Evolutionary conservation across 2,888 invertebrate species (phyloP).

Genomic region (Lasioglossum villosulum): DNA sequence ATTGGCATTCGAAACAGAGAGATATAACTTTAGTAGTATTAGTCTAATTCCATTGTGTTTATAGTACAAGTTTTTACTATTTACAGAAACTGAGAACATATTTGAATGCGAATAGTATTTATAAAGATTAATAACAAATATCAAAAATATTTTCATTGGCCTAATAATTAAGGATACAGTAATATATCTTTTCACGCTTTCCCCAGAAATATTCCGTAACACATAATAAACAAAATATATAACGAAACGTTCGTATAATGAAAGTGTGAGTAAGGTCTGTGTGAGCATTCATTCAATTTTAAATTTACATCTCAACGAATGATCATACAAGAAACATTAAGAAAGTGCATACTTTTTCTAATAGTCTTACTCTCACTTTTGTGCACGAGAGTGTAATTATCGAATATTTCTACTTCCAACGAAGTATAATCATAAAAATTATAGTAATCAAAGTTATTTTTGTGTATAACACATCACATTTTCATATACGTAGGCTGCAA

Average conservation of each 20-base stretch:
- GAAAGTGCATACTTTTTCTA: slow-evolving; percentile 24
- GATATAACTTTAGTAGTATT: slow-evolving; percentile 27
- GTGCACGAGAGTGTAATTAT: slow-evolving; percentile 33
- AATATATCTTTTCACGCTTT: slow-evolving; percentile 31
- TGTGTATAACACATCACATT: slow-evolving; percentile 81
- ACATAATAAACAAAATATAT: slow-evolving; percentile 45
- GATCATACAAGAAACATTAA: slow-evolving; percentile 14
- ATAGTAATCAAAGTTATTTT: slow-evolving; percentile 7
- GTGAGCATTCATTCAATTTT: slow-evolving; percentile 45
- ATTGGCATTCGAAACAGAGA: slow-evolving; percentile 21
- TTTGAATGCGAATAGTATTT: slow-evolving; percentile 39
- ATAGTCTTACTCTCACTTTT: slow-evolving; percentile 40
- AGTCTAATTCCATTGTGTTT: slow-evolving; percentile 38
- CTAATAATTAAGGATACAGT: slow-evolving; percentile 40
- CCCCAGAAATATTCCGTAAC: slow-evolving; percentile 34
- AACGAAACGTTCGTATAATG: slow-evolving; percentile 32
- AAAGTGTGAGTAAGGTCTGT: slow-evolving; percentile 41
- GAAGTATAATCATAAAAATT: slow-evolving; percentile 20
- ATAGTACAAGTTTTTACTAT: slow-evolving; percentile 60
- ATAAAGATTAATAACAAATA: slow-evolving; percentile 36
- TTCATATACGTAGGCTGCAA: slow-evolving; percentile 89
- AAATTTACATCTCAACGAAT: slow-evolving; percentile 47
- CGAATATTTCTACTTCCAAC: slow-evolving; percentile 36
- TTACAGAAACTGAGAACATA: slow-evolving; percentile 55
- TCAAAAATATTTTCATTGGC: slow-evolving; percentile 42